Evolutionary conservation across 2,888 invertebrate species (phyloP).

Genomic region (Stenotaenia linearis): DNA sequence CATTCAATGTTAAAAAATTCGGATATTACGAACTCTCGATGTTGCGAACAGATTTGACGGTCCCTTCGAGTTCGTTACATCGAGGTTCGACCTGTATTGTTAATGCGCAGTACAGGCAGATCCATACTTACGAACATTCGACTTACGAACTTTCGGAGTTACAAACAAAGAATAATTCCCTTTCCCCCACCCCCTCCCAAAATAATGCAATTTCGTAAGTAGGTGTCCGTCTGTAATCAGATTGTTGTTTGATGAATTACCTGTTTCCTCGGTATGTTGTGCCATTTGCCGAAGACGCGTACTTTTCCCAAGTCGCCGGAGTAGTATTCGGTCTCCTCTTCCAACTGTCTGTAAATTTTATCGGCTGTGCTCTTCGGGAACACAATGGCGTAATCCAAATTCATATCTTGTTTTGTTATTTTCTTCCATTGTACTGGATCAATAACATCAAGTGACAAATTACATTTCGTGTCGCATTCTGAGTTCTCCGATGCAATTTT

Average conservation of each 20-base stretch:
- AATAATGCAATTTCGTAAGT: no score
- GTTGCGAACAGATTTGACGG: no score
- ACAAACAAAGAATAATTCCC: no score
- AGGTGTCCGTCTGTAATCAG: no score
- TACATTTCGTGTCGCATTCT: neutral
- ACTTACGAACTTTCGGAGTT: no score
- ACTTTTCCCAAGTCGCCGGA: constrained; percentile 59
- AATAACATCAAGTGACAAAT: neutral
- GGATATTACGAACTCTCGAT: no score
- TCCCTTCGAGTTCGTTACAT: no score
- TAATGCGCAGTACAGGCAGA: no score
- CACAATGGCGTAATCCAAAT: constrained; percentile 55
- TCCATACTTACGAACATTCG: no score
- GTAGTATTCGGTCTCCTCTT: constrained; percentile 58
- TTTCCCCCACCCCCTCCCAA: no score
- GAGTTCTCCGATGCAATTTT: neutral
- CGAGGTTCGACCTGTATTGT: no score
- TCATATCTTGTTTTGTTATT: constrained; percentile 54
- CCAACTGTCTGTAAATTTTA: constrained; percentile 44
- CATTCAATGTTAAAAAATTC: no score
- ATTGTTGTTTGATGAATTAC: constrained; percentile 39
- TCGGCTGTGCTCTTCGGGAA: constrained; percentile 43
- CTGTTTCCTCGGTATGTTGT: constrained; percentile 62
- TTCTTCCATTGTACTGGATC: constrained; percentile 35
- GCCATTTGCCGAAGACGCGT: constrained; percentile 62